Evolutionary conservation across 2,888 invertebrate genomes (phyloP), one percentile per base, ranked within the genome.

Genomic region (Eupeodes latifasciatus): DNA sequence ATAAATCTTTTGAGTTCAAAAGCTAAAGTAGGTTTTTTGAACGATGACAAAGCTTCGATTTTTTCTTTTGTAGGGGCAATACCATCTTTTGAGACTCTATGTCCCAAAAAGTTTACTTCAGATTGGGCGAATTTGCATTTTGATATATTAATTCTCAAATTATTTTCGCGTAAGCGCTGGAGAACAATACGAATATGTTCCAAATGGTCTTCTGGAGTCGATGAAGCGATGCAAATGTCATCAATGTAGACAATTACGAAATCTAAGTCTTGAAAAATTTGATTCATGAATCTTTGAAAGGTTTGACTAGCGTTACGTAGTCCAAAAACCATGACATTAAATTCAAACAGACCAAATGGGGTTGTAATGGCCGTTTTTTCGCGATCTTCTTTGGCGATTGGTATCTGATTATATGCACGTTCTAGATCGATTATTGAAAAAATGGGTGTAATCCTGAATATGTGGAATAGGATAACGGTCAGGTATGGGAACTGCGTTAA

Each of bases 321-420:
- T n/a, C n/a, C n/a, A n/a, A n/a, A n/a, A n/a, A n/a, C n/a, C 92
- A 92, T 92, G 3, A 67, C 74, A 2, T 90, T 78, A 71, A 91
- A 92, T 81, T 92, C 92, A 77, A 90, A 93, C 0, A 93, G 76
- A 0, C 92, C 92, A 75, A 92, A 93, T 0, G 92, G 92, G 2
- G 93, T 93, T 3, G 89, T 91, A 9, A 93, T 92, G 1, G 89
- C 89, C 3, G 89, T 89, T 72, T 90, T 90, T 12, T 78, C 53
- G n/a, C 84, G 80, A 47, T 89, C 85, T 12, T 85, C 84, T 4
- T 83, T 34, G 14, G 59, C 81, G n/a, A 84, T 71, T 47, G 85
- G 80, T 40, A 85, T 57, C 49, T 83, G 66, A 64, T 77, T 53
- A 36, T 77, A 86, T 0, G 78, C 71, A 19, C 53, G 40, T 7